A percentile compares a stretch with the other conserved stretches of the same genome.
These are phyloP conservation scores for Spongia lamella DNA, from an alignment of 37 sponge, comb jelly and placozoan species.

Conservation along the genomic window DNA sequence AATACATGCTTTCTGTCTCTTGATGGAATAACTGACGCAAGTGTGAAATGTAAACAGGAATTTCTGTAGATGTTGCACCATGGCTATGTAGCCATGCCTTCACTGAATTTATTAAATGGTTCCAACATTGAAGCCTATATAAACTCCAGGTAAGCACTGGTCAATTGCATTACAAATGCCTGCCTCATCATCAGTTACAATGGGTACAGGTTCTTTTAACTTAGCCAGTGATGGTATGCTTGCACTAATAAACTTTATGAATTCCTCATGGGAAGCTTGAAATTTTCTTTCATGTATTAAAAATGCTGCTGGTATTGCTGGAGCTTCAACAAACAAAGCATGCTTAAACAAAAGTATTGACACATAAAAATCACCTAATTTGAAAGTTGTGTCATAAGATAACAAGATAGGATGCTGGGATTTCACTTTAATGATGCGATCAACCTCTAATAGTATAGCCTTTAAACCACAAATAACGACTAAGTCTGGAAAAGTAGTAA, in stretches of 20 bases:
- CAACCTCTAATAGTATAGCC: slow-evolving; percentile 4
- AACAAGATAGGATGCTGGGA: slow-evolving; percentile 5
- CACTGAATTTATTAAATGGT: slow-evolving; percentile 22
- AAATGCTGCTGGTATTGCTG: slow-evolving; percentile 10
- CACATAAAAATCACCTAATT: slow-evolving; percentile 54
- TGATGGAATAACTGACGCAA: slow-evolving; percentile 16
- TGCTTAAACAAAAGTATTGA: slow-evolving; percentile 28
- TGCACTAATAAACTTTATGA: background rate
- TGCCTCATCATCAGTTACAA: slow-evolving; percentile 34
- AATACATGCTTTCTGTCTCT: background rate
- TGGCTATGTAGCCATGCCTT: slow-evolving; percentile 42
- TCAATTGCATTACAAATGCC: slow-evolving; percentile 19
- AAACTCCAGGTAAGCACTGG: background rate
- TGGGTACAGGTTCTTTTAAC: background rate
- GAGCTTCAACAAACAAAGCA: slow-evolving; percentile 22
- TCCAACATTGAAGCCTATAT: slow-evolving; percentile 26
- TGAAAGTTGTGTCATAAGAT: slow-evolving; percentile 48
- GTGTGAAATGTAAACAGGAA: slow-evolving; percentile 19
- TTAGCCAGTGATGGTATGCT: slow-evolving; percentile 1
- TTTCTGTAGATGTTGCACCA: slow-evolving; percentile 15
- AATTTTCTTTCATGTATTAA: slow-evolving; percentile 35
- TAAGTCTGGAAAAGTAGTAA: slow-evolving; percentile 47
- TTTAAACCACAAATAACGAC: slow-evolving; percentile 11
- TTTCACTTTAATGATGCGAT: slow-evolving; percentile 8
- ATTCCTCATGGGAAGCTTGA: slow-evolving; percentile 7